These are phyloP conservation scores for Cotesia chilonis DNA, from an alignment of 1,140 invertebrate species.

Conservation along the genomic window DNA sequence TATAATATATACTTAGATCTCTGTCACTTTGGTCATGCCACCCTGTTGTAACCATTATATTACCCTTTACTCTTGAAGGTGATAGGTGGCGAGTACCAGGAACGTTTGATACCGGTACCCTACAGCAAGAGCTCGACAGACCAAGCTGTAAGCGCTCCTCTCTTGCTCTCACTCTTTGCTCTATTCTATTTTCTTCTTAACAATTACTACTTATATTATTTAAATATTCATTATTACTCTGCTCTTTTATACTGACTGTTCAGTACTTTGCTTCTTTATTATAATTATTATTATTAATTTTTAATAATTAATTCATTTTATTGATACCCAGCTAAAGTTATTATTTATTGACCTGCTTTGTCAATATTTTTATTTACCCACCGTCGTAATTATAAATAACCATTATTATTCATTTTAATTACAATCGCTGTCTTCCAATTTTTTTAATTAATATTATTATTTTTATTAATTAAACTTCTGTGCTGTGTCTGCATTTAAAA, in stretches of 20 bases:
- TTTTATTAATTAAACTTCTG: slow-evolving; percentile 15
- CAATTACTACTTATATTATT: slow-evolving; percentile 18
- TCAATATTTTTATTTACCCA: no score
- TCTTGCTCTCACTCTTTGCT: slow-evolving; percentile 60
- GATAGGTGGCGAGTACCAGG: slow-evolving; percentile 99
- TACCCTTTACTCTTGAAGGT: slow-evolving; percentile 91
- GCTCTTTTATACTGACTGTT: slow-evolving; percentile 40
- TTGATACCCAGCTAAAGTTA: background rate
- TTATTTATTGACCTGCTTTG: no score
- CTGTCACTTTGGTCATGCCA: slow-evolving; percentile 53
- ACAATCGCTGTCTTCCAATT: no score
- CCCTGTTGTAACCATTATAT: slow-evolving; percentile 67
- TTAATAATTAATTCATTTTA: slow-evolving; percentile 21
- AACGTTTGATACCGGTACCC: slow-evolving; percentile 97
- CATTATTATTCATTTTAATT: no score
- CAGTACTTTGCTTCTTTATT: slow-evolving; percentile 31
- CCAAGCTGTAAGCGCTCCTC: slow-evolving; percentile 93
- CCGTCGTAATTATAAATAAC: no score
- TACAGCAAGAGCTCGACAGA: slow-evolving; percentile 99
- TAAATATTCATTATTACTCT: slow-evolving; percentile 32
- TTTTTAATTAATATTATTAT: background rate
- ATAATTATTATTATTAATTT: slow-evolving; percentile 11
- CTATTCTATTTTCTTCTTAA: slow-evolving; percentile 41
- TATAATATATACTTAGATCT: slow-evolving; percentile 4
- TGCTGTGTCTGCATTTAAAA: slow-evolving; percentile 27